Percentiles rank a stretch among this genome's conserved stretches.
Conservation (phyloP, 2,113 vertebrate genomes). For the Steatornis caripensis region DNA sequence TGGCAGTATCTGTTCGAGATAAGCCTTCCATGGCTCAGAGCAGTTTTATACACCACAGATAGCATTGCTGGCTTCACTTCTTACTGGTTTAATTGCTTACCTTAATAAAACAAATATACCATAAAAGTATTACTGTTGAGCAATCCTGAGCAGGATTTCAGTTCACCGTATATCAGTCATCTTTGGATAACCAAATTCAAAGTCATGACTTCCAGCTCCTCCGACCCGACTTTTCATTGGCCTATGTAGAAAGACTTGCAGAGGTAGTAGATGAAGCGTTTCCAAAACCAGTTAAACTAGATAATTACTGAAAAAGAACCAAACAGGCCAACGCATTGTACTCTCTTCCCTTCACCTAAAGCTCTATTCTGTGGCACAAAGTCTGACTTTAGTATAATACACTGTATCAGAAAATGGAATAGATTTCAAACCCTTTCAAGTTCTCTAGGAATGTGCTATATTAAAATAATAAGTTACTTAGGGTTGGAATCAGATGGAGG, state of each 20-base stretch:
- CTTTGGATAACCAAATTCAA: not conserved
- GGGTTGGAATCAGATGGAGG: conserved; percentile 29
- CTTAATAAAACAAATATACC: not conserved
- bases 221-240: not conserved
- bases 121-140: conserved; percentile 18
- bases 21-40: not conserved
- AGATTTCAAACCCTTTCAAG: conserved; percentile 5
- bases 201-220: not conserved
- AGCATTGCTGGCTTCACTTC: not conserved
- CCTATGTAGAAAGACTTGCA: not conserved
- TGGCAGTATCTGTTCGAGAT: not conserved
- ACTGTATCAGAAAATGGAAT: not conserved
- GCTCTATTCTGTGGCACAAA: not conserved
- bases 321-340: not conserved
- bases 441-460: conserved; percentile 14
- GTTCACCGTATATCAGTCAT: not conserved
- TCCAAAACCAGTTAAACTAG: not conserved
- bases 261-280: not conserved
- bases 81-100: conserved; percentile 23
- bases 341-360: not conserved
- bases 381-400: not conserved
- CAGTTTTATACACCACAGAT: not conserved
- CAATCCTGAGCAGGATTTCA: not conserved
- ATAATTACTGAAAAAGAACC: not conserved
- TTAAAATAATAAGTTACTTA: conserved; percentile 42